These are phyloP conservation scores for Bergia puertoricense DNA, from an alignment of 92 coral and sea anemone genomes.

Conservation along the genomic window DNA sequence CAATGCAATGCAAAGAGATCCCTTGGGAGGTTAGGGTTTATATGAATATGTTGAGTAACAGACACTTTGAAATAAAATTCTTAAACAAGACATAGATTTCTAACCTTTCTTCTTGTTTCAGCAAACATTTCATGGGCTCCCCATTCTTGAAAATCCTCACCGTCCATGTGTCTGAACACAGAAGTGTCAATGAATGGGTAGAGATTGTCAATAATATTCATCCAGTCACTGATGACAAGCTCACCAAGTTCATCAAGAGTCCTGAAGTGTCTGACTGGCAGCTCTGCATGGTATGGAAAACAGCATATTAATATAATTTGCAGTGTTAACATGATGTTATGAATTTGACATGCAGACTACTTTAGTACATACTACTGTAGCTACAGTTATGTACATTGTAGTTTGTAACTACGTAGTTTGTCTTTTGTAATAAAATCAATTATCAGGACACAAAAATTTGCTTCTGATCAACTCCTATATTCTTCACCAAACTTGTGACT, in stretches of 20 bases:
- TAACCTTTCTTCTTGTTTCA: conserved; percentile 59
- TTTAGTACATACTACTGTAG: not conserved
- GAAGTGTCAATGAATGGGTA: conserved; percentile 76
- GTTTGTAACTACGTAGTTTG: too few relatives aligned
- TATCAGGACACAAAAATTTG: too few relatives aligned
- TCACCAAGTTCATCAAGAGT: conserved; percentile 92
- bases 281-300: conserved; percentile 53
- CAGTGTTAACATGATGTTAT: not conserved
- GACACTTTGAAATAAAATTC: not conserved
- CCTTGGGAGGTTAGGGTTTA: too few relatives aligned
- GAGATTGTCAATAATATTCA: conserved; percentile 61
- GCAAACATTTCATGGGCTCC: conserved; percentile 87
- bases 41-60: too few relatives aligned
- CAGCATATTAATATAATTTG: not conserved
- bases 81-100: not conserved
- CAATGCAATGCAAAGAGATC: too few relatives aligned
- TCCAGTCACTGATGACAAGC: conserved; percentile 82
- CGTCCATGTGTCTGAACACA: conserved; percentile 61
- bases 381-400: too few relatives aligned
- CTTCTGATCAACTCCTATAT: too few relatives aligned
- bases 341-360: too few relatives aligned
- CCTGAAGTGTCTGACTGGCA: conserved; percentile 84
- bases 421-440: too few relatives aligned
- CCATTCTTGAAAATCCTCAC: conserved; percentile 86
- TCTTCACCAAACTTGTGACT: too few relatives aligned